phyloP scores from a whole-genome alignment of 2,888 invertebrate genomes.

The Suillia variegata region DNA sequence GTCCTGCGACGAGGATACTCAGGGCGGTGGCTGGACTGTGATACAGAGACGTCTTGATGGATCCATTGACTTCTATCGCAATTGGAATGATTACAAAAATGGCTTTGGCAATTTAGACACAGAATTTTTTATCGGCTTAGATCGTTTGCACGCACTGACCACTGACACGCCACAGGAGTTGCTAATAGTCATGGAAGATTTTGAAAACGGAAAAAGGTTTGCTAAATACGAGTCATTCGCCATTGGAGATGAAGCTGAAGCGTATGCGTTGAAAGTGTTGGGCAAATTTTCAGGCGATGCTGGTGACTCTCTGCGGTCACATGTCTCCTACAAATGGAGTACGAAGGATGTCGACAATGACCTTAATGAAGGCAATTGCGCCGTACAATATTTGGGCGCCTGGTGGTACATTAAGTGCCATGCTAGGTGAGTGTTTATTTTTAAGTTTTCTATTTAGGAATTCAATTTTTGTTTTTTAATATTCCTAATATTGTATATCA shows the following conservation, averaged over 20 bases:
- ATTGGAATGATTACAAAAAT: conserved; percentile 12
- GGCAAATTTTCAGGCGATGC: conserved; percentile 17
- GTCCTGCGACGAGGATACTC: too few species aligned
- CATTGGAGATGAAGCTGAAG: conserved; percentile 13
- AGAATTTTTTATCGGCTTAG: conserved; percentile 21
- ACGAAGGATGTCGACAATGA: conserved; percentile 23
- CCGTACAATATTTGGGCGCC: too few species aligned
- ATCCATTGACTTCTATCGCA: conserved; percentile 13
- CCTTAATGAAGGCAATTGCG: too few species aligned
- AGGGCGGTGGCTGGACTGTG: conserved; percentile 8
- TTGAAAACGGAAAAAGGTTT: conserved; percentile 20
- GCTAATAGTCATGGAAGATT: conserved; percentile 36
- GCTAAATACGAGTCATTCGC: conserved; percentile 18
- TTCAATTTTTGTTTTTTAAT: too few species aligned
- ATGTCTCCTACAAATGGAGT: conserved; percentile 15
- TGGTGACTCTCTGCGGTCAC: conserved; percentile 22
- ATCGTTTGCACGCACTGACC: conserved; percentile 15
- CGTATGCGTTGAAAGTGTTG: conserved; percentile 8
- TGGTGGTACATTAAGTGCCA: too few species aligned
- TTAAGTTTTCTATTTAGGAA: too few species aligned
- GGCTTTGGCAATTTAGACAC: conserved; percentile 18
- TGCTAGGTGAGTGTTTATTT: too few species aligned
- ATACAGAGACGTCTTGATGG: conserved; percentile 20
- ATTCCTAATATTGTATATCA: too few species aligned
- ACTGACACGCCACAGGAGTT: conserved; percentile 14